Conservation (phyloP, 2,113 vertebrate species). For the Talpa occidentalis region DNA sequence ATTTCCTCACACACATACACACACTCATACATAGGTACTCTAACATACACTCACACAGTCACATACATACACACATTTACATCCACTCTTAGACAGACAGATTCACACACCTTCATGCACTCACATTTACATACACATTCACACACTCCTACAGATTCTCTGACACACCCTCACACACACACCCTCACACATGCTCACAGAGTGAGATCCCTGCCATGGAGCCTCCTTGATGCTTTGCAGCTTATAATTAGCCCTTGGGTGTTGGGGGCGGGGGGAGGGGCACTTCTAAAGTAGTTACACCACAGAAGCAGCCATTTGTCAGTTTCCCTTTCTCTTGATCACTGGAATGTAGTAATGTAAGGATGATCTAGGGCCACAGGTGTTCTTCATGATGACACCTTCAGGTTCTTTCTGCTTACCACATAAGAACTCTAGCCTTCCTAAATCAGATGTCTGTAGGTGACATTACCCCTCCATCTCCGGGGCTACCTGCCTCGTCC, state of each 20-base stretch:
- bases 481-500: not conserved
- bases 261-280: not conserved
- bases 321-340: not conserved
- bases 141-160: not conserved
- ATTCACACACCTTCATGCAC: not conserved
- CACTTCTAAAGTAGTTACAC: rapidly evolving
- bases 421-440: not conserved
- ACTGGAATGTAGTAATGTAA: not conserved
- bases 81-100: not conserved
- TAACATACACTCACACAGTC: not conserved
- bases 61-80: not conserved
- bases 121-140: not conserved
- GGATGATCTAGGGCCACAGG: not conserved
- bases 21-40: not conserved
- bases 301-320: not conserved
- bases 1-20: not conserved
- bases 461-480: not conserved
- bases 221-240: no score
- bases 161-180: not conserved
- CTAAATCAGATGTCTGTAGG: not conserved
- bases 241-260: not conserved
- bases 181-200: no score
- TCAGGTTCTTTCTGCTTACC: not conserved
- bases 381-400: not conserved
- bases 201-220: not conserved